Evolutionary conservation across 2,113 vertebrate genomes (phyloP), one percentile per base, ranked within the genome.

Genomic region (Oxyruncus cristatus): DNA sequence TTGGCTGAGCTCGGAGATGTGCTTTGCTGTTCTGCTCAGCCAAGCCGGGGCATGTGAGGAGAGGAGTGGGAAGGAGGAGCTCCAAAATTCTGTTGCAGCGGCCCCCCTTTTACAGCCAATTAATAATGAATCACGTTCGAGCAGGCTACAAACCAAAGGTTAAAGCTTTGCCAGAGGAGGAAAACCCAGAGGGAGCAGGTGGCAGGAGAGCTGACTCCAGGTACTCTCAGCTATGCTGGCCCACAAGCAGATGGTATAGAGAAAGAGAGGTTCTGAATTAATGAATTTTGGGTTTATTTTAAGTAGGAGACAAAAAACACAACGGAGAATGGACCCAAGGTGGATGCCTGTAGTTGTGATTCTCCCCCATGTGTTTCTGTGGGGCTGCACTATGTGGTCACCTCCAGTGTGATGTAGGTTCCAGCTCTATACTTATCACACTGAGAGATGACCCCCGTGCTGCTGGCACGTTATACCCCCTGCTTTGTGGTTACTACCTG

Each of bases 171-270:
- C 87, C 50, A 55, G 73, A 87, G 87, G 87, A 97, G 70, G 76
- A 89, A 89, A 92, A 65, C 92, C 33, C 93, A 81, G 92, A 30
- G 0, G 92, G 84, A 94, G 61, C 89, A 95, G 91, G 93, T 94
- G 95, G 83, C 62, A 62, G 79, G 63, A 87, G 61, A 72, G 59
- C 81, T 81, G 79, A 76, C 73, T 93, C 78, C 80, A 88, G 76
- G 91, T 76, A 86, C 42, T 59, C 27, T 63, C 84, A 89, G 84
- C 58, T 74, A 65, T 9, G 11, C 47, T 14, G 39, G 58, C 39
- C 85, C 7, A 8, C 47, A 70, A 59, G 68, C 93, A 94, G 93
- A 96, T 93, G 95, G 80, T 59, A 66, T 1, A 2, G 59, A 47
- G 71, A 83, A 89, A 33, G 2, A 6, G 41, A 85, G 63, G 65